These are phyloP conservation scores for Lasioglossum leucozonium DNA, from an alignment of 2,888 invertebrate species.

Conservation along the genomic window DNA sequence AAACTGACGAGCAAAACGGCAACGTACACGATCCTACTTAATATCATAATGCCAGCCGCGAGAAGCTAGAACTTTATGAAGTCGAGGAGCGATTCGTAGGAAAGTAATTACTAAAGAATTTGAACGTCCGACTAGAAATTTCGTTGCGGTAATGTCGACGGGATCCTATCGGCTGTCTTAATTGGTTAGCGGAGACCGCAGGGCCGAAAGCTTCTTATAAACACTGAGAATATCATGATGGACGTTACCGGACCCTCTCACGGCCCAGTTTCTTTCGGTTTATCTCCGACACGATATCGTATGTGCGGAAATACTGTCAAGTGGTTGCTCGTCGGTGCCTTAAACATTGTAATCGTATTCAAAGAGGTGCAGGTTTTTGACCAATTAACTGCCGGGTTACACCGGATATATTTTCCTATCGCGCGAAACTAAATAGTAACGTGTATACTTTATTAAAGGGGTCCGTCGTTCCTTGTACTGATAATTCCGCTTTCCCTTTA, in stretches of 20 bases:
- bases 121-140: background rate
- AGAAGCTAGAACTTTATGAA: background rate
- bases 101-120: background rate
- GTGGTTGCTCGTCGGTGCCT: slow-evolving; percentile 50
- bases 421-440: slow-evolving; percentile 42
- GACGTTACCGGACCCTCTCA: slow-evolving; percentile 58
- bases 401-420: slow-evolving; percentile 52
- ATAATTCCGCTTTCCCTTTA: slow-evolving; percentile 21
- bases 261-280: slow-evolving; percentile 74
- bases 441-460: slow-evolving; percentile 31
- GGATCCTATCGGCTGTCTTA: background rate
- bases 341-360: slow-evolving; percentile 72
- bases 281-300: slow-evolving; percentile 75
- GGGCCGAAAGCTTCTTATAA: slow-evolving; percentile 67
- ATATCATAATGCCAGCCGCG: slow-evolving; percentile 22
- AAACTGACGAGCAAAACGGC: slow-evolving; percentile 11
- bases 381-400: slow-evolving; percentile 58
- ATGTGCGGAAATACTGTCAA: slow-evolving; percentile 77
- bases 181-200: slow-evolving; percentile 5
- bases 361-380: slow-evolving; percentile 63
- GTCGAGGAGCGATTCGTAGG: background rate
- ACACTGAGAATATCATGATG: slow-evolving; percentile 68
- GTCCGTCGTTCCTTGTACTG: slow-evolving; percentile 5
- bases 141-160: background rate
- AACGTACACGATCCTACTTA: background rate